These are phyloP conservation scores for Cebidichthys violaceus DNA, from an alignment of 2,113 vertebrate species.

Conservation along the genomic window DNA sequence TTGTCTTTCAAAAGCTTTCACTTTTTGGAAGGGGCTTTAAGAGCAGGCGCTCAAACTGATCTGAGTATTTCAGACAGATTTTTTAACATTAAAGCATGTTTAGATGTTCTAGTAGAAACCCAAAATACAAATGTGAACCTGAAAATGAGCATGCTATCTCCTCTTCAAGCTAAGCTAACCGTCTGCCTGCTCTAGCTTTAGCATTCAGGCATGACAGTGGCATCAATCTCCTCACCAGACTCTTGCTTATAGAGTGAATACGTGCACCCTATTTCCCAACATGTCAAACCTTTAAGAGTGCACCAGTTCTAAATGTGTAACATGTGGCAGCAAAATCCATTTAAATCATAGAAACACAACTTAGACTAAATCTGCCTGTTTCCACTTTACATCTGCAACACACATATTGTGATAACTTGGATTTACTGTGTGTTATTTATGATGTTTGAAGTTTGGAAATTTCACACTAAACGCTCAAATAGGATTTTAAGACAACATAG, in stretches of 20 bases:
- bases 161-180: neutral
- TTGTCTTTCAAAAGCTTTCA: too few species aligned
- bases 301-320: neutral
- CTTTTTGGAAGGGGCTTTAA: neutral
- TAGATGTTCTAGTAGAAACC: neutral
- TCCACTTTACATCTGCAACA: slow-evolving; percentile 41
- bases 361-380: slow-evolving; percentile 8
- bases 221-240: neutral
- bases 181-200: neutral
- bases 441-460: slow-evolving; percentile 54
- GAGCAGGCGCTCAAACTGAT: too few species aligned
- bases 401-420: slow-evolving; percentile 22
- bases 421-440: slow-evolving; percentile 50
- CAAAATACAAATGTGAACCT: neutral
- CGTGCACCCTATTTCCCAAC: neutral
- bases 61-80: neutral
- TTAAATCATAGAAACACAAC: neutral
- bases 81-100: neutral
- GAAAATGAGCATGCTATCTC: too few species aligned
- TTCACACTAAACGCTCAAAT: slow-evolving; percentile 29
- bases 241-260: neutral
- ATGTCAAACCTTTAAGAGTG: neutral
- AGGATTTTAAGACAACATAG: slow-evolving; percentile 45
- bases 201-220: neutral
- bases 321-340: neutral